Evolutionary conservation across 2,888 invertebrate genomes (phyloP).

Genomic region (Nephrocerus scutellatus): DNA sequence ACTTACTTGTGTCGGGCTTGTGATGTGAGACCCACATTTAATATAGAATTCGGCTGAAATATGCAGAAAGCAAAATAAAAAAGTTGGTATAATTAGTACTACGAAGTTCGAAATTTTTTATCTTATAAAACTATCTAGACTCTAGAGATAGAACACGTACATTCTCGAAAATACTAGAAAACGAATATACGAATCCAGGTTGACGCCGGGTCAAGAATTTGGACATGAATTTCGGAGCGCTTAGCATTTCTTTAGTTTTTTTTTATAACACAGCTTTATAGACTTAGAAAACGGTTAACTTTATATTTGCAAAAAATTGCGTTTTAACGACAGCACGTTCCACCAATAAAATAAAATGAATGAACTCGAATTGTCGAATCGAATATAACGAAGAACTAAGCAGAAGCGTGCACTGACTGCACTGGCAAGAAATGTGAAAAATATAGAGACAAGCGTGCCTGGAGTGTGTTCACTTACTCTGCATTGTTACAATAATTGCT

Average conservation of each 20-base stretch:
- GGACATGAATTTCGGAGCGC: conserved; percentile 38
- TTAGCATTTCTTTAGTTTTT: conserved; percentile 31
- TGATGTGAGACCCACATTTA: conserved; percentile 33
- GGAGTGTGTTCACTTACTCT: too few species aligned
- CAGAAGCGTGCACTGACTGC: not conserved
- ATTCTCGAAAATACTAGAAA: conserved; percentile 43
- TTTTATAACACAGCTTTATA: conserved; percentile 17
- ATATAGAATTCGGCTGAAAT: conserved; percentile 25
- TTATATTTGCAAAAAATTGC: conserved; percentile 11
- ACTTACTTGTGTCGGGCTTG: conserved; percentile 44
- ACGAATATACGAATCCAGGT: conserved; percentile 20
- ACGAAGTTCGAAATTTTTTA: conserved; percentile 1
- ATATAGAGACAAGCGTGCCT: too few species aligned
- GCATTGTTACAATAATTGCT: too few species aligned
- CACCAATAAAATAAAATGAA: conserved; percentile 4
- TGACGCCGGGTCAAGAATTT: conserved; percentile 34
- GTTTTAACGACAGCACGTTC: conserved; percentile 8
- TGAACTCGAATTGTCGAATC: conserved; percentile 1
- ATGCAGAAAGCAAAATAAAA: conserved; percentile 26
- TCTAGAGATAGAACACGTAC: too few species aligned
- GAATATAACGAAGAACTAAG: not conserved
- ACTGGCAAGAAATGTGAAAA: conserved; percentile 19
- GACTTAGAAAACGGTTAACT: conserved; percentile 11
- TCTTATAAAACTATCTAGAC: not conserved
- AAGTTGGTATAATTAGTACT: not conserved